Conservation (phyloP, 2,888 invertebrate species). For the Polia nebulosa region DNA sequence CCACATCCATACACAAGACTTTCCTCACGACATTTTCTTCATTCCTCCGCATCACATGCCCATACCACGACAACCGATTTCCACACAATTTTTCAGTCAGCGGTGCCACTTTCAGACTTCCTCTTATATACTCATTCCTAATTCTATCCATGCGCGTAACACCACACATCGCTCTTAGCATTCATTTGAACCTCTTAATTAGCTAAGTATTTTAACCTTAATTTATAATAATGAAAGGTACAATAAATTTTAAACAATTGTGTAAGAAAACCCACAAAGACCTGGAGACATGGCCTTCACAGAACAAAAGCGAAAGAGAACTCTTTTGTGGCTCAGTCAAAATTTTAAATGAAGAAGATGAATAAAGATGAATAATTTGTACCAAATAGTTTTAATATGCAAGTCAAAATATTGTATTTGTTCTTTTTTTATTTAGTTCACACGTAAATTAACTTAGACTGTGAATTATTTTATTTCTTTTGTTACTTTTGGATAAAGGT, state of each 20-base stretch:
- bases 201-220: too few species aligned
- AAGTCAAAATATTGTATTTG: background rate
- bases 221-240: too few species aligned
- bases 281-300: background rate
- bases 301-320: conserved; percentile 4
- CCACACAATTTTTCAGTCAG: too few species aligned
- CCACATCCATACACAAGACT: too few species aligned
- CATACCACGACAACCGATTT: too few species aligned
- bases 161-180: too few species aligned
- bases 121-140: too few species aligned
- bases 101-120: too few species aligned
- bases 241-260: background rate
- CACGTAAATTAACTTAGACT: background rate
- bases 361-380: background rate
- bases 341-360: conserved; percentile 2
- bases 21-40: too few species aligned
- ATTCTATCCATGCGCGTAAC: too few species aligned
- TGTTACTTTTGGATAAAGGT: background rate
- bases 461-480: background rate
- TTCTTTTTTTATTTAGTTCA: background rate
- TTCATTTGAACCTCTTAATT: too few species aligned
- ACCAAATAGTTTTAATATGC: background rate
- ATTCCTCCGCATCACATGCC: too few species aligned
- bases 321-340: background rate
- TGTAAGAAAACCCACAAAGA: background rate